Evolutionary conservation across 2,113 vertebrate species (phyloP), one percentile per base, ranked within the genome.

Genomic region (Hucho hucho): DNA sequence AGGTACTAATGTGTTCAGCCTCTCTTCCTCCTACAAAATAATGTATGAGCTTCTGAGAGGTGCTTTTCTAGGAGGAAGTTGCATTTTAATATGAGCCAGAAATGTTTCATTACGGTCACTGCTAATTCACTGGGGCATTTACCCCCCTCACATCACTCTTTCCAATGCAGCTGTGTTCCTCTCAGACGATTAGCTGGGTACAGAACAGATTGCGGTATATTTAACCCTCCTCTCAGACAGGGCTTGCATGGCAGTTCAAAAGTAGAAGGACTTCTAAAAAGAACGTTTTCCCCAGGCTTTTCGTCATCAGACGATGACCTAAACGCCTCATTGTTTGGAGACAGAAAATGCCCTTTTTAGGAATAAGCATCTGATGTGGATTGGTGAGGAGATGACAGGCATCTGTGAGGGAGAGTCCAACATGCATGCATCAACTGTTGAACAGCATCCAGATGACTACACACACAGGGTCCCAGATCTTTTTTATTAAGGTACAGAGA

Each of bases 311-410:
- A 85, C 84, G 89, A 87, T 89, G 86, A 89, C 80, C 77, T 87
- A 90, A 87, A 89, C 71, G 3, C 79, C 46, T 85, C 68, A 79
- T 83, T 68, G 71, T 72, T 73, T 67, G 24, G 12, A 78, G 28
- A 64, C 58, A 58, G 49, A 81, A 72, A 88, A 87, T 89, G 74
- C 69, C 91, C 90, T 92, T 92, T 88, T 93, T 90, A 84, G 91
- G 92, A 91, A 90, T 81, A 91, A 87, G 79, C 83, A 83, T 89
- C 76, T 86, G 83, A 83, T 84, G 76, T 6, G 73, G 87, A 84
- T 87, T 87, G 80, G 81, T 82, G 77, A 78, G 87, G 87, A 67
- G 85, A 89, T 90, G 86, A 91, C 84, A 82, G 70, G 74, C 80
- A 79, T 87, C 81, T 84, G 80, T 74, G 53, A 65, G 66, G 82